These are phyloP conservation scores for Prunella strophiata DNA, from an alignment of 2,797 vertebrate genomes.

Conservation along the genomic window DNA sequence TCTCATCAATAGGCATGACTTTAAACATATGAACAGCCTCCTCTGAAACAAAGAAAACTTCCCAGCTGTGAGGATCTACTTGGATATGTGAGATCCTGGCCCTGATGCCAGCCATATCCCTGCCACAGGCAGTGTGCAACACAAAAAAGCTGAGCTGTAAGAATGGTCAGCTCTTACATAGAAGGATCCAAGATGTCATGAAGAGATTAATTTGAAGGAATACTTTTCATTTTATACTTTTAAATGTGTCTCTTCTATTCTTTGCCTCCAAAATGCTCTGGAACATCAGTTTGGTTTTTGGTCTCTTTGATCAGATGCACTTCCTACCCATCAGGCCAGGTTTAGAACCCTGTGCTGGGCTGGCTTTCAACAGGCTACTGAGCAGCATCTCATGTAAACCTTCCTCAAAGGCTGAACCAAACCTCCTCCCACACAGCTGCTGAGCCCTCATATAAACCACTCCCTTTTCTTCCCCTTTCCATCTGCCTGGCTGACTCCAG, in stretches of 20 bases:
- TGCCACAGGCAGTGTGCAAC: neutral
- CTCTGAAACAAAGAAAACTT: neutral
- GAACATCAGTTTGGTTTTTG: neutral
- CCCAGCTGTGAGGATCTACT: neutral
- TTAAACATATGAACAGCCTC: neutral
- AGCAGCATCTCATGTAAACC: neutral
- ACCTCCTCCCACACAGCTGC: neutral
- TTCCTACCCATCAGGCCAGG: neutral
- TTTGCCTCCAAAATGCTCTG: neutral
- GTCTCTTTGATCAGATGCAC: neutral
- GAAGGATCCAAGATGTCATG: neutral
- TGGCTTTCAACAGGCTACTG: neutral
- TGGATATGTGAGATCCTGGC: neutral
- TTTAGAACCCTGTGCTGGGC: neutral
- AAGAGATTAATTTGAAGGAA: neutral
- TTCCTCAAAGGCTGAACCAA: neutral
- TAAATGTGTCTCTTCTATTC: neutral
- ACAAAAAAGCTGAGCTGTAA: neutral
- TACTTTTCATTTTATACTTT: neutral
- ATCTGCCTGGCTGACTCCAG: neutral
- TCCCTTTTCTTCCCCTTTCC: neutral
- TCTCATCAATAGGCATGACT: neutral
- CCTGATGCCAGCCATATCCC: neutral
- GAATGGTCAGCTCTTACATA: neutral
- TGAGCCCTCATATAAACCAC: neutral